A percentile compares a stretch with the other conserved stretches of the same genome.
Evolutionary conservation across 2,888 invertebrate species (phyloP).

Genomic region (Drosophila macrospina): DNA sequence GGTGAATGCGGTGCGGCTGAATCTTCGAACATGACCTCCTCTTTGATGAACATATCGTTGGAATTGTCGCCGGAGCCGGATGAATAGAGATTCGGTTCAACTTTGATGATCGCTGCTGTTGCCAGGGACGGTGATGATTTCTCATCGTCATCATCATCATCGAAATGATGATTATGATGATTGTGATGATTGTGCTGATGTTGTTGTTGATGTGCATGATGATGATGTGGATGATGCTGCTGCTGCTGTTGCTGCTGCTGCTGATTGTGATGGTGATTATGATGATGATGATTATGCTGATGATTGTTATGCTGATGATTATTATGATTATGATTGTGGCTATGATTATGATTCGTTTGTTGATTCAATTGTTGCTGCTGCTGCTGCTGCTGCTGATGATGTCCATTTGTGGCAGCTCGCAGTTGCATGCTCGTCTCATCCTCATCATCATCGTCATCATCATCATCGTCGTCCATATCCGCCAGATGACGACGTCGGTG

Average conservation of each 20-base stretch:
- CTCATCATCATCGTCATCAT: constrained; percentile 71
- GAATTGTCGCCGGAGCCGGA: constrained; percentile 84
- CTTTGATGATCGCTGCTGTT: constrained; percentile 84
- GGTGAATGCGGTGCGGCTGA: constrained; percentile 83
- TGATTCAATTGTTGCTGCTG: constrained; percentile 38
- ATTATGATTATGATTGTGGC: constrained; percentile 44
- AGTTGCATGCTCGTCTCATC: constrained; percentile 50
- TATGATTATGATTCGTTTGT: constrained; percentile 29
- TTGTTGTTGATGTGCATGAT: too few relatives aligned
- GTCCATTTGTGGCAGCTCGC: constrained; percentile 50
- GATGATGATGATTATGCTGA: constrained; percentile 54
- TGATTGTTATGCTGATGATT: constrained; percentile 46
- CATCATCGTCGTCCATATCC: constrained; percentile 82
- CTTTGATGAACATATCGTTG: constrained; percentile 85
- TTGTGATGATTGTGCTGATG: constrained; percentile 28
- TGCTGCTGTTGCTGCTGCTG: too few relatives aligned
- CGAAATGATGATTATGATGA: constrained; percentile 71
- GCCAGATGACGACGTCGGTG: constrained; percentile 83
- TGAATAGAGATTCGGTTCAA: constrained; percentile 84
- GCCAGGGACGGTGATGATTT: constrained; percentile 85
- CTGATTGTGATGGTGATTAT: constrained; percentile 24
- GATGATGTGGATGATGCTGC: too few relatives aligned
- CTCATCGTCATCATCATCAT: constrained; percentile 83
- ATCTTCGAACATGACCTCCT: constrained; percentile 84
- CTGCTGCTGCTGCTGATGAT: constrained; percentile 42